phyloP scores from a whole-genome alignment of 2,888 invertebrate species.

The Nomada fucata region DNA sequence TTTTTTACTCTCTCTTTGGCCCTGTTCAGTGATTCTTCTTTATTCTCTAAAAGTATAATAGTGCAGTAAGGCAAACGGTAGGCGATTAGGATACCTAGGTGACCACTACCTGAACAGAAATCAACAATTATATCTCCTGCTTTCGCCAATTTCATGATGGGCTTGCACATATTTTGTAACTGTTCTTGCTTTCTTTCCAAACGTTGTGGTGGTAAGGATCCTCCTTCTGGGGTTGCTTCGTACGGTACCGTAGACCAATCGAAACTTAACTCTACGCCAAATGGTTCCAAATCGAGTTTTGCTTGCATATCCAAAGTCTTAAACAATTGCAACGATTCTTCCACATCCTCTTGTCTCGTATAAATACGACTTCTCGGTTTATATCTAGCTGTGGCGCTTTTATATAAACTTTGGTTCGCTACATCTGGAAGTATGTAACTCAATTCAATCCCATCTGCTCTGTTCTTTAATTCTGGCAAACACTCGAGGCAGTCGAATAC shows the following conservation, averaged over 20 bases:
- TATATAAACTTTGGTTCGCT: slow-evolving; percentile 89
- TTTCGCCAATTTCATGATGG: slow-evolving; percentile 89
- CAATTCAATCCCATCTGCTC: neutral
- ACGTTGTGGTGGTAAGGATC: slow-evolving; percentile 91
- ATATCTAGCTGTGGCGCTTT: slow-evolving; percentile 91
- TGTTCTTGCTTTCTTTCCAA: slow-evolving; percentile 93
- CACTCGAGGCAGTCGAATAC: slow-evolving; percentile 77
- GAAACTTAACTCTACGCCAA: slow-evolving; percentile 84
- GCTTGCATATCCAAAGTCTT: slow-evolving; percentile 84
- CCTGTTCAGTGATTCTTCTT: slow-evolving; percentile 92
- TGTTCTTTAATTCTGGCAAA: slow-evolving; percentile 74
- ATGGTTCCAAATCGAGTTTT: slow-evolving; percentile 80
- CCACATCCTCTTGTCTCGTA: slow-evolving; percentile 91
- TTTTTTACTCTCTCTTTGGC: slow-evolving; percentile 89
- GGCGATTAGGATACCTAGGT: slow-evolving; percentile 94
- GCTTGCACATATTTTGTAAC: slow-evolving; percentile 92
- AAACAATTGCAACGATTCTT: slow-evolving; percentile 86
- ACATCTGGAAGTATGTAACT: slow-evolving; percentile 84
- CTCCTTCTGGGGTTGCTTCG: slow-evolving; percentile 91
- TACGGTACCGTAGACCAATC: slow-evolving; percentile 90
- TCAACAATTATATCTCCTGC: slow-evolving; percentile 92
- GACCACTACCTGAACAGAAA: slow-evolving; percentile 97
- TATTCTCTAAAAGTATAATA: slow-evolving; percentile 95
- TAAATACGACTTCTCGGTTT: slow-evolving; percentile 90
- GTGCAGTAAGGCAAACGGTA: slow-evolving; percentile 91